Evolutionary conservation across 1,140 invertebrate genomes (phyloP).

Genomic region (Heterodera schachtii): DNA sequence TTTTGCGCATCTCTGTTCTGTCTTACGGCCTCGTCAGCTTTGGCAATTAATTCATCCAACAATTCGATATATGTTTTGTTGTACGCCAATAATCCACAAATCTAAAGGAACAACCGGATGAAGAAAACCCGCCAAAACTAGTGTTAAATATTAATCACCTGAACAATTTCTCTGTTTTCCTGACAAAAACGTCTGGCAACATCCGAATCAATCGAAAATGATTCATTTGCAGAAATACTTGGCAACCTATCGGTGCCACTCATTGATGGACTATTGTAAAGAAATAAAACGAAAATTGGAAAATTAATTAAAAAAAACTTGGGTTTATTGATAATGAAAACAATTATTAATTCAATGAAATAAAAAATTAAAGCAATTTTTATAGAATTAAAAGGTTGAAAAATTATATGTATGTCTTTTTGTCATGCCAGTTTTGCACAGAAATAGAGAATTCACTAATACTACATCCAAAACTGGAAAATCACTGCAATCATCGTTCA

Average conservation of each 20-base stretch:
- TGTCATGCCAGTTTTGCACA: not conserved
- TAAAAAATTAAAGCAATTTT: too few relatives aligned
- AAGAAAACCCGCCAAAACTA: not conserved
- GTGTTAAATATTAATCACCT: not conserved
- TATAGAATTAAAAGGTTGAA: not conserved
- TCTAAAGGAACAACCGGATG: not conserved
- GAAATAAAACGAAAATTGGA: too few relatives aligned
- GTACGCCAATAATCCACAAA: conserved; percentile 14
- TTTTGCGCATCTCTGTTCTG: conserved; percentile 23
- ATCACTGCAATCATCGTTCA: too few relatives aligned
- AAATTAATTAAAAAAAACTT: too few relatives aligned
- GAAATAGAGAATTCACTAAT: not conserved
- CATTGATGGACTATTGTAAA: not conserved
- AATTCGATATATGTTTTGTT: conserved; percentile 36
- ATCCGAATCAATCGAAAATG: conserved; percentile 14
- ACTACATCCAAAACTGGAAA: not conserved
- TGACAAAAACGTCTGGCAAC: conserved; percentile 17
- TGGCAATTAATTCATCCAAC: conserved; percentile 31
- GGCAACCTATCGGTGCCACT: conserved; percentile 15
- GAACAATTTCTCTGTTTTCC: conserved; percentile 6
- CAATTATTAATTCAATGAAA: too few relatives aligned
- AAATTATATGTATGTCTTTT: not conserved
- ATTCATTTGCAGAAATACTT: conserved; percentile 8
- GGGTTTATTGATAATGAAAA: too few relatives aligned
- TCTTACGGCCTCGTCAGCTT: conserved; percentile 33